A percentile compares a stretch with the other conserved stretches of the same genome.
phyloP scores from a whole-genome alignment of 2,797 vertebrate species.

The Diceros bicornis region DNA sequence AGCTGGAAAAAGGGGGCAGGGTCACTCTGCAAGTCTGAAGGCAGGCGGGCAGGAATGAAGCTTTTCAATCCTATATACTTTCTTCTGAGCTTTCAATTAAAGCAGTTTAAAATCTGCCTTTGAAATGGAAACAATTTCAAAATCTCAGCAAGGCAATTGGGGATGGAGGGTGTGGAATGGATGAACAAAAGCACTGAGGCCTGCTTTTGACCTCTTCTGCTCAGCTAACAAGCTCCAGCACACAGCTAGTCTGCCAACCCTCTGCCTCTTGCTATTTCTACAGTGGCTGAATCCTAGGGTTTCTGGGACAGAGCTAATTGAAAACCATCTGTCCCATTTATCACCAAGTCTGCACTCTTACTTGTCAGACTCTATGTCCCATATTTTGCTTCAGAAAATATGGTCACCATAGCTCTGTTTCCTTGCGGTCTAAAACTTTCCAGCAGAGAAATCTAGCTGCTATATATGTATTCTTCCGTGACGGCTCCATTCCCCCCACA shows the following conservation, averaged over 20 bases:
- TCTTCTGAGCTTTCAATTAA: conserved; percentile 48
- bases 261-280: conserved; percentile 10
- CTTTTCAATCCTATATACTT: background rate
- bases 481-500: background rate
- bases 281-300: conserved; percentile 18
- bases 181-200: background rate
- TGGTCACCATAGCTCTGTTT: background rate
- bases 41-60: background rate
- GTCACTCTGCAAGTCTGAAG: background rate
- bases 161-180: background rate
- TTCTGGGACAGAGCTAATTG: conserved; percentile 72
- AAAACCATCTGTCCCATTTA: conserved; percentile 60
- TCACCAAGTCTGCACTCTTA: conserved; percentile 51
- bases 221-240: background rate
- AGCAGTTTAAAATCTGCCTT: conserved; percentile 58
- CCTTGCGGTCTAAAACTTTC: conserved; percentile 17
- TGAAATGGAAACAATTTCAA: conserved; percentile 65
- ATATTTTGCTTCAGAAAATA: conserved; percentile 66
- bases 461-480: background rate
- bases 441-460: background rate
- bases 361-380: conserved; percentile 24
- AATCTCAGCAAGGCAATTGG: conserved; percentile 49
- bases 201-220: conserved; percentile 52
- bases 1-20: background rate
- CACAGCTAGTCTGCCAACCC: conserved; percentile 21